Evolutionary conservation across 1,140 invertebrate genomes (phyloP), one percentile per base, ranked within the genome.

Genomic region (Drosophila yakuba): DNA sequence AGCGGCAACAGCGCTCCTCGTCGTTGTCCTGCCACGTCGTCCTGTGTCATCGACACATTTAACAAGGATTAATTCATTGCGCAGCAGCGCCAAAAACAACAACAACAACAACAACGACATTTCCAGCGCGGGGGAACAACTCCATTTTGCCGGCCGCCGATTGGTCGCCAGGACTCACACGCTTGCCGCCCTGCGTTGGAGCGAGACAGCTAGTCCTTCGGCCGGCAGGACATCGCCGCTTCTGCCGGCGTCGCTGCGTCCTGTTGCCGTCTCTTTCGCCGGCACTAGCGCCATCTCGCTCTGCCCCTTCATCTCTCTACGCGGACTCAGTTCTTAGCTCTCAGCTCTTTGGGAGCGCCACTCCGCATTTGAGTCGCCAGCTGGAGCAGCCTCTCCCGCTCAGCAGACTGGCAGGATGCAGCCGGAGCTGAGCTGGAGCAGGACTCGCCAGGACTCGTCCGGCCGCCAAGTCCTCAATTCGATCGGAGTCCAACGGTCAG

Each of bases 1-100:
- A 72, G 47, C 44, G 80, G 80, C 83, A 88, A 88, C 83, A 88
- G 71, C 68, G 83, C 79, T n/a, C 44, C 15, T 25, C 47, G 38
- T 35, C 25, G 28, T 35, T n/a, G 28, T 51, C 48, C 48, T 51
- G 48, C 41, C 14, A 32, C 32, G 8, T 32, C 47, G 48, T 51
- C 43, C 48, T 61, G 56, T 71, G 56, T 62, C 67, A 47, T 63
- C 86, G 83, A 64, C 80, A 72, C 89, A 85, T 91, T 91, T 91
- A 91, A 91, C 89, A 71, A 91, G 71, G 64, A 78, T 80, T 91
- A 91, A 91, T 91, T 91, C 89, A 88, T 91, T 88, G 78, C 89
- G 89, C 80, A 61, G 48, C 80, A 80, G 39, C 66, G 71, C 55
- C 63, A 54, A 45, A 12, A 45, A 57, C 66, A 72, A 60, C 75